Evolutionary conservation across 2,888 invertebrate species (phyloP).

Genomic region (Dichetophora obliterata): DNA sequence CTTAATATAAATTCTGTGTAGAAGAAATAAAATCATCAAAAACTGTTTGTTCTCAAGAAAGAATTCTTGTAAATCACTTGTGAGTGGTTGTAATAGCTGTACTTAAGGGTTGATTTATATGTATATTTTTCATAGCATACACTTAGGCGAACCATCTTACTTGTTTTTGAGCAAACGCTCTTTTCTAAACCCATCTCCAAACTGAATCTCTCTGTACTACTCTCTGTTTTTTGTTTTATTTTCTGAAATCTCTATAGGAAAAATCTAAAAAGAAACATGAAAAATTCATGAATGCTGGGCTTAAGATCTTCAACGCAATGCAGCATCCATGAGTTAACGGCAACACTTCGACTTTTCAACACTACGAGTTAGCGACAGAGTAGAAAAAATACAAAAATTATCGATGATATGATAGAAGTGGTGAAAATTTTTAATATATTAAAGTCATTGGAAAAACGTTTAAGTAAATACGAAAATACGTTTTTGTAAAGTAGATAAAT

Average conservation of each 20-base stretch:
- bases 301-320: slow-evolving; percentile 56
- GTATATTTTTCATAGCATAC: background rate
- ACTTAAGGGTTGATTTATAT: background rate
- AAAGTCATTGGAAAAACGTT: background rate
- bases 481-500: too few species aligned
- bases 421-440: background rate
- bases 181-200: background rate
- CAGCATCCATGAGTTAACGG: slow-evolving; percentile 64
- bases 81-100: too few species aligned
- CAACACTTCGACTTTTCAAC: slow-evolving; percentile 52
- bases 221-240: background rate
- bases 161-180: background rate
- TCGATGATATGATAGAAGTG: background rate
- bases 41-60: too few species aligned
- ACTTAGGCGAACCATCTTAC: background rate
- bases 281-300: slow-evolving; percentile 62
- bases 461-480: background rate
- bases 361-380: slow-evolving; percentile 25
- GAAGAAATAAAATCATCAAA: too few species aligned
- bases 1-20: too few species aligned
- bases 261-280: slow-evolving; percentile 61
- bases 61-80: too few species aligned
- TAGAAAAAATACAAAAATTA: slow-evolving; percentile 14
- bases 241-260: slow-evolving; percentile 1
- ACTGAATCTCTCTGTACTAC: background rate